Percentiles rank a stretch among this genome's conserved stretches.
These are phyloP conservation scores for Pseudococcus viburni DNA, from an alignment of 2,888 invertebrate species.

Conservation along the genomic window DNA sequence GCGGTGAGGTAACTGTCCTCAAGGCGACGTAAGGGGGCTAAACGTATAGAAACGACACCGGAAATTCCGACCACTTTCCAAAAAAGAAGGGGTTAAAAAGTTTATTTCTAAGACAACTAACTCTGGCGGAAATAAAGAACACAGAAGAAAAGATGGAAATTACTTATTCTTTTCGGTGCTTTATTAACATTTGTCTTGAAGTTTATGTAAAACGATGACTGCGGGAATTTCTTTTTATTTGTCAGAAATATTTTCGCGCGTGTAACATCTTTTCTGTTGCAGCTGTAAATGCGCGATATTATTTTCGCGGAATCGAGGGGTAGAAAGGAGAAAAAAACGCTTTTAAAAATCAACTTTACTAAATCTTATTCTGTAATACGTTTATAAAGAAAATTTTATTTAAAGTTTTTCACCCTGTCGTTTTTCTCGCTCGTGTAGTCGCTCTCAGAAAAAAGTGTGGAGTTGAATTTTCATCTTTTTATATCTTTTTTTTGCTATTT, in stretches of 20 bases:
- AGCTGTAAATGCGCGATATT: constrained; percentile 53
- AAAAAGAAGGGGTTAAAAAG: constrained; percentile 56
- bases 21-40: neutral
- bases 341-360: constrained; percentile 52
- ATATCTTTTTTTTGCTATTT: neutral
- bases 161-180: constrained; percentile 57
- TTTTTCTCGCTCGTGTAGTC: too few relatives aligned
- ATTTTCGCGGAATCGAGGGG: constrained; percentile 11
- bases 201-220: constrained; percentile 53
- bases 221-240: constrained; percentile 53
- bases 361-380: constrained; percentile 58
- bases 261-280: constrained; percentile 43
- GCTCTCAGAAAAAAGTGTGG: neutral
- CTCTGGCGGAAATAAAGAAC: constrained; percentile 53
- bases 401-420: constrained; percentile 17
- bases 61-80: constrained; percentile 46
- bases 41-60: constrained; percentile 35
- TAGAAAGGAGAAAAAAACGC: constrained; percentile 29
- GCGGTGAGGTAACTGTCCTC: constrained; percentile 18
- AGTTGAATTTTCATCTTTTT: constrained; percentile 3
- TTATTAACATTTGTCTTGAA: constrained; percentile 58
- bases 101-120: constrained; percentile 55
- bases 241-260: constrained; percentile 56
- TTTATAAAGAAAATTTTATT: constrained; percentile 59
- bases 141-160: constrained; percentile 53